phyloP scores from a whole-genome alignment of 2,797 vertebrate genomes.

The Mastacembelus armatus region DNA sequence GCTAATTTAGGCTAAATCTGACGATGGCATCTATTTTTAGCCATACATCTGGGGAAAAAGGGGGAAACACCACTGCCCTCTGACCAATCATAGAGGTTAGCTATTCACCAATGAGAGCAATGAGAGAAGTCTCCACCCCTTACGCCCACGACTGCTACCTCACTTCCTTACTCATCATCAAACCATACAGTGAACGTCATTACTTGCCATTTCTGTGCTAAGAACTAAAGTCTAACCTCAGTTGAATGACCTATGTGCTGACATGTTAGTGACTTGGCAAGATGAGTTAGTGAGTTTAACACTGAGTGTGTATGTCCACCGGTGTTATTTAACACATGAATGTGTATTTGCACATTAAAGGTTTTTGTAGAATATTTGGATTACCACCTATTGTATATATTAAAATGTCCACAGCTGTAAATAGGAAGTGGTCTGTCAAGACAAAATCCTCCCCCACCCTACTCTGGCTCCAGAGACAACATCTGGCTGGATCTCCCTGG shows the following conservation, averaged over 20 bases:
- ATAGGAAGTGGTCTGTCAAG: conserved; percentile 32
- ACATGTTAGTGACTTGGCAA: conserved; percentile 20
- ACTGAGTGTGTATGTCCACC: neutral
- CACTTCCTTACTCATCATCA: conserved; percentile 23
- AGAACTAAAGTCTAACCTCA: neutral
- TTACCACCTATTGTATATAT: conserved; percentile 18
- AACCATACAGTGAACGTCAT: conserved; percentile 4
- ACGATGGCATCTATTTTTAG: conserved; percentile 73
- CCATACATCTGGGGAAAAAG: conserved; percentile 58
- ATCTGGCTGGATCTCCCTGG: conserved; percentile 58
- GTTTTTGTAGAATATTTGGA: conserved; percentile 28
- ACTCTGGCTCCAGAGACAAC: conserved; percentile 34
- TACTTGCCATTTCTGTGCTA: neutral
- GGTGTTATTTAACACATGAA: conserved; percentile 2
- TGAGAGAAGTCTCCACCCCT: conserved; percentile 26
- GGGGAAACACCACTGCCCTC: conserved; percentile 61
- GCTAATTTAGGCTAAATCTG: conserved; percentile 70
- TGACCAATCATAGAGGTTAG: conserved; percentile 68
- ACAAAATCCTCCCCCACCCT: neutral
- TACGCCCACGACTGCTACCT: conserved; percentile 12
- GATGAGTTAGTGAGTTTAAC: conserved; percentile 6
- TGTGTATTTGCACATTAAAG: conserved; percentile 11
- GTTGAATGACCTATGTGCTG: neutral
- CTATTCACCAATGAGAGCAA: conserved; percentile 62
- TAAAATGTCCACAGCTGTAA: conserved; percentile 27